Base-by-base conservation (phyloP, 2,113 vertebrate genomes). In the Boleophthalmus pectinirostris region DNA sequence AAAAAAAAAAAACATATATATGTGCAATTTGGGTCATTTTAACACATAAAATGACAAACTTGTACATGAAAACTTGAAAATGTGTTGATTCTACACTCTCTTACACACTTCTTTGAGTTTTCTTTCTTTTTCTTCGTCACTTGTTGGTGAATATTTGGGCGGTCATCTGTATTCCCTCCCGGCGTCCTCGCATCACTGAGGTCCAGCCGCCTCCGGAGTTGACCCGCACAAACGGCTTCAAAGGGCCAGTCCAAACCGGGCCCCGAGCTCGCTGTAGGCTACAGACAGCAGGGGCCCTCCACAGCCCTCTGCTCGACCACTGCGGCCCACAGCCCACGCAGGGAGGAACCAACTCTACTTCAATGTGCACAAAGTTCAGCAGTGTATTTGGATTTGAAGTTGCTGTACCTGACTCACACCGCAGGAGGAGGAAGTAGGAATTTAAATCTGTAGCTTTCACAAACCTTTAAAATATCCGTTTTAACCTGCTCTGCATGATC, bases 141-240 rank as follows among this genome's bases (percentile, higher is more conserved):
- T 13, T 33, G 25, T 53, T 14, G 6, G 73, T 33, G 73, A 64
- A 54, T n/a, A 66, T 65, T 64, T 69, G 33, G 18, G 10, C 45
- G 58, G 16, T 49, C 12, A 80, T 70, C 21, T 1, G 69, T 20
- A 77, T 82, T 68, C 73, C 65, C 47, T 61, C 53, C 47, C 5
- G 5, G 3, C n/a, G 20, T 79, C 73, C 79, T 14, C 9, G 54
- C 29, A 25, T 0, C 60, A 38, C 33, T 23, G 49, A 11, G 43
- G 74, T 47, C 21, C 43, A 54, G 23, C 43, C 51, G 56, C 57
- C 78, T 63, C 56, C 63, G 57, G 81, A 77, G 73, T 73, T 65
- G 70, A 65, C 75, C 74, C 69, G 84, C 83, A 79, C 73, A 81
- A 77, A 72, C 70, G 23, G 77, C 79, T 74, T 88, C 86, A 88